phyloP scores from a whole-genome alignment of 2,888 invertebrate species.

The Perizoma affinitatum region DNA sequence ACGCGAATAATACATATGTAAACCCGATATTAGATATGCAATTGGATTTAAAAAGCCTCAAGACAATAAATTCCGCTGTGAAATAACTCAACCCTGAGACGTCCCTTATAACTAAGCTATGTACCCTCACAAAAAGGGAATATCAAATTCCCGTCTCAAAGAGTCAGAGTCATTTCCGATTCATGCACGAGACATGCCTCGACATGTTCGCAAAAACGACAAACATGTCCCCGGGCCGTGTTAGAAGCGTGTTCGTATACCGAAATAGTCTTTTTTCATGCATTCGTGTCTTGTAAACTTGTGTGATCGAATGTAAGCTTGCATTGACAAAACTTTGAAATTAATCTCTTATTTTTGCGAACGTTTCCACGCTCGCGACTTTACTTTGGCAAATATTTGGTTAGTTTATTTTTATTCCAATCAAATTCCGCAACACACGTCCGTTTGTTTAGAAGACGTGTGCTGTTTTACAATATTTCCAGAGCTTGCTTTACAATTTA shows the following conservation, averaged over 20 bases:
- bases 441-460: constrained; percentile 19
- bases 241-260: constrained; percentile 50
- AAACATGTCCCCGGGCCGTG: constrained; percentile 49
- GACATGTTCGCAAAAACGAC: constrained; percentile 55
- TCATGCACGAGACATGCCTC: constrained; percentile 63
- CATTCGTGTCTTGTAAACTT: constrained; percentile 18
- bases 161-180: constrained; percentile 52
- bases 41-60: background rate
- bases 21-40: too few species aligned
- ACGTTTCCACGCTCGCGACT: constrained; percentile 17
- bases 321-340: constrained; percentile 20
- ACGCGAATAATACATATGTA: too few species aligned
- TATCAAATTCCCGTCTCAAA: constrained; percentile 32
- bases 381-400: constrained; percentile 16
- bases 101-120: constrained; percentile 1
- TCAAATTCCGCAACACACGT: constrained; percentile 20
- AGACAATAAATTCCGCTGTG: background rate
- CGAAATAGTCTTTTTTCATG: constrained; percentile 18
- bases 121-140: constrained; percentile 23
- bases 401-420: constrained; percentile 21
- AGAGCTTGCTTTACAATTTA: background rate
- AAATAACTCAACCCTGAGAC: background rate
- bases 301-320: constrained; percentile 11
- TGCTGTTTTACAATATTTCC: constrained; percentile 7
- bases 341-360: constrained; percentile 32